phyloP scores from a whole-genome alignment of 2,797 vertebrate species.

The Chrysocyon brachyurus region DNA sequence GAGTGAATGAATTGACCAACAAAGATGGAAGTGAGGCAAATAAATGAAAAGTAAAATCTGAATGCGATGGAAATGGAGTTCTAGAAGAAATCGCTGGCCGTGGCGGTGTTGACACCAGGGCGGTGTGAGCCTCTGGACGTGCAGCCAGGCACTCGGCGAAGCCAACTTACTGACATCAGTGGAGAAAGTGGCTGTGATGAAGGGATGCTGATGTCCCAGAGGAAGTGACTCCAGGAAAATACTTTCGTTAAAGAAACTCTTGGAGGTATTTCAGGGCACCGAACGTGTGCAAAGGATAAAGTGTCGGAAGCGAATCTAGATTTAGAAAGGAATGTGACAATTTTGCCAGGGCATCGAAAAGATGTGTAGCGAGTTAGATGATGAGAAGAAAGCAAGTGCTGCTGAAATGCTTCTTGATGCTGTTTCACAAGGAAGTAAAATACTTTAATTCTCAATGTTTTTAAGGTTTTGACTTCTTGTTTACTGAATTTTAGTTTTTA shows the following conservation, averaged over 20 bases:
- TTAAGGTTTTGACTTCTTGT: background rate
- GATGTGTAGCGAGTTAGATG: background rate
- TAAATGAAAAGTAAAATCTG: background rate
- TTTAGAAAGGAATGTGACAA: background rate
- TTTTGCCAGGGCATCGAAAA: background rate
- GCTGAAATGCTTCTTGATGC: background rate
- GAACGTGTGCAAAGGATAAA: background rate
- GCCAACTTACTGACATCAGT: background rate
- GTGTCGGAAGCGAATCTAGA: background rate
- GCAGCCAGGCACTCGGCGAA: background rate
- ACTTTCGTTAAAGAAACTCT: conserved; percentile 8
- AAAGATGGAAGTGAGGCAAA: background rate
- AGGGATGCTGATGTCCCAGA: background rate
- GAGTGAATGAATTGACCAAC: background rate
- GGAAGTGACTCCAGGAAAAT: conserved; percentile 8
- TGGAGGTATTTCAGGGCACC: background rate
- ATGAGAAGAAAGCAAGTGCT: background rate
- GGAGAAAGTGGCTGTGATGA: background rate
- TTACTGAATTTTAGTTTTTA: background rate
- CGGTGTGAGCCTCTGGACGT: background rate
- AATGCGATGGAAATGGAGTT: background rate
- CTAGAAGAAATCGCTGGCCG: background rate
- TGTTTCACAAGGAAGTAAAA: background rate
- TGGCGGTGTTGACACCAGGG: rapidly evolving
- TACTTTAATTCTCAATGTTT: background rate